Conservation (phyloP, 92 coral and sea anemone species). For the Palythoa grandiflora region DNA sequence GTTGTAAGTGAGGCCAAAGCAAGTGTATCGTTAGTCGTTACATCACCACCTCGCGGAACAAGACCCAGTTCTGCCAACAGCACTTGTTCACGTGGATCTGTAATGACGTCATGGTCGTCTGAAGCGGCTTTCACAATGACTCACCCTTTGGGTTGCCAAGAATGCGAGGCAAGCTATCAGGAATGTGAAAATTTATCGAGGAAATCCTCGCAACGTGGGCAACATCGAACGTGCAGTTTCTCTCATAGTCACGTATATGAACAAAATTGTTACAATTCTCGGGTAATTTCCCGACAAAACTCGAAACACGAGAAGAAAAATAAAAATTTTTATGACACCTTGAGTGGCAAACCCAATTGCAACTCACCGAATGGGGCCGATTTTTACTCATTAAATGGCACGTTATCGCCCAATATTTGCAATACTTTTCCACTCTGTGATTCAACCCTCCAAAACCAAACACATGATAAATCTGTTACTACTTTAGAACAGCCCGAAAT, state of each 20-base stretch:
- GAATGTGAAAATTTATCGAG: slow-evolving; percentile 19
- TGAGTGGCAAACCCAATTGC: background rate
- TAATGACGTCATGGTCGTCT: slow-evolving; percentile 9
- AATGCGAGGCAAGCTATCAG: background rate
- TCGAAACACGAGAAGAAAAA: slow-evolving; percentile 2
- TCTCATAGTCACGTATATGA: slow-evolving; percentile 17
- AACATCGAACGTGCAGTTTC: background rate
- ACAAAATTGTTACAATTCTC: background rate
- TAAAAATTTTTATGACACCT: background rate
- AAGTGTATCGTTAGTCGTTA: slow-evolving; percentile 22
- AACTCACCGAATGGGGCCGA: background rate
- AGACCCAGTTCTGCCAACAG: slow-evolving; percentile 12
- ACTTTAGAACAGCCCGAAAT: background rate
- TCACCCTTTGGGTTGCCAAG: slow-evolving; percentile 8
- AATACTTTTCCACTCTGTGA: background rate
- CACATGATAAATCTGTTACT: background rate
- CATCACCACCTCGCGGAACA: background rate
- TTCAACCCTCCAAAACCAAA: slow-evolving; percentile 5
- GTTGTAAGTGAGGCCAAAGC: slow-evolving; percentile 34
- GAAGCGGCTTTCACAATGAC: slow-evolving; percentile 6
- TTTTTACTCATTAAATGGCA: background rate
- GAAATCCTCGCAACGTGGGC: slow-evolving; percentile 17
- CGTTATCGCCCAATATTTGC: background rate
- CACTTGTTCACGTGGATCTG: background rate
- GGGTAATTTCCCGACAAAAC: slow-evolving; percentile 8